Evolutionary conservation across 2,888 invertebrate genomes (phyloP), one percentile per base, ranked within the genome.

Genomic region (Argynnis bischoffii): DNA sequence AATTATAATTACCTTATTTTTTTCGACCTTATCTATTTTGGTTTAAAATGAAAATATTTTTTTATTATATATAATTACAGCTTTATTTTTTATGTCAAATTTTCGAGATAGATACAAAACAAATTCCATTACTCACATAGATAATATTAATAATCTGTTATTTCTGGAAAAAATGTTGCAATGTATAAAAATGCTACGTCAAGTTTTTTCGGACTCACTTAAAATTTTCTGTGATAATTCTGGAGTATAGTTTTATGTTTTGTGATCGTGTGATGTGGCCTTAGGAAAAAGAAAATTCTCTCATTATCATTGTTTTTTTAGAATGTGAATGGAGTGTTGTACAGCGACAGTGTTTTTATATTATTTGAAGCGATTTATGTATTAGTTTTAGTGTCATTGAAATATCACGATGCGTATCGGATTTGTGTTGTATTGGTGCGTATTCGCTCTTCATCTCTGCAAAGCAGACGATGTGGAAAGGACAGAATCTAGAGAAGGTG

Each of bases 381-480:
- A 81, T 78, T 88, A 85, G 82, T 79, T 83, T 78, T 86, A 84
- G 86, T 90, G 89, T 88, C 86, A 89, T 89, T 86, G 83, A 82
- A 77, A 84, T 83, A 87, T 90, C 88, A 92, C 89, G 84, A 92
- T 92, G 92, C 92, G 90, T 90, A 86, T 92, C 86, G 89, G 88
- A 88, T 84, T 91, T 82, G 85, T 90, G 82, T 84, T 92, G 75
- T 92, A 90, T 88, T 92, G 90, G 90, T 92, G 91, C 88, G 89
- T 92, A 83, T 88, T 90, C 79, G 89, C 85, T 80, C 83, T 92
- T 83, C 91, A 92, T 84, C 78, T 92, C 80, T 90, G 90, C 79
- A 88, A 87, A 85, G 91, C 86, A 71, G 87, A 92, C 74, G 92
- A 92, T 86, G 86, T 84, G 76, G 91, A 91, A 77, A 90, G 85